Evolutionary conservation across 2,797 vertebrate species (phyloP).

Genomic region (Caiman crocodilus): DNA sequence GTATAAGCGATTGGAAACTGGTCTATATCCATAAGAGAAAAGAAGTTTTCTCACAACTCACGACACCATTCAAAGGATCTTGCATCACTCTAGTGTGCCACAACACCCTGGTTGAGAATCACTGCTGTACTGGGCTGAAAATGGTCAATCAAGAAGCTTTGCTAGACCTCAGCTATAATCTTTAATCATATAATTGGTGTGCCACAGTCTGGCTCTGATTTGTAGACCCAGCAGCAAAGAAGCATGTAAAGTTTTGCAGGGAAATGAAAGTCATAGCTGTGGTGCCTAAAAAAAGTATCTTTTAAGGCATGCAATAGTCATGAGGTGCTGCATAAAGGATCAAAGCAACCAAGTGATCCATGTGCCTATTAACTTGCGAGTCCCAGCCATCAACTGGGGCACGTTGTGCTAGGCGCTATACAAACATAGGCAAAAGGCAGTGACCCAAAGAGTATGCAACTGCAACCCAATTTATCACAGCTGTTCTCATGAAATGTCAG

Average conservation of each 20-base stretch:
- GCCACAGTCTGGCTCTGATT: not conserved
- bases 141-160: not conserved
- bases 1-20: too few relatives aligned
- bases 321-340: not conserved
- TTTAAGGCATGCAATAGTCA: not conserved
- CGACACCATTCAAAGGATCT: too few relatives aligned
- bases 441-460: not conserved
- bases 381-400: not conserved
- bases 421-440: not conserved
- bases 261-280: not conserved
- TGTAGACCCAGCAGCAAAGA: not conserved
- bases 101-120: too few relatives aligned
- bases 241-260: not conserved
- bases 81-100: too few relatives aligned
- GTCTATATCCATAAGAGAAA: too few relatives aligned
- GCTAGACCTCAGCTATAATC: not conserved
- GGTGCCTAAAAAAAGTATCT: not conserved
- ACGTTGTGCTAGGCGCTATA: not conserved
- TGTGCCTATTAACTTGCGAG: not conserved
- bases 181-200: fast-evolving
- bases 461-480: too few relatives aligned
- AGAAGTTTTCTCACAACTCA: too few relatives aligned
- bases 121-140: not conserved
- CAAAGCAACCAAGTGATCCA: not conserved
- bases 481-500: too few relatives aligned